Evolutionary conservation across 2,888 invertebrate genomes (phyloP).

Genomic region (Glyphotaelius pellucidus): DNA sequence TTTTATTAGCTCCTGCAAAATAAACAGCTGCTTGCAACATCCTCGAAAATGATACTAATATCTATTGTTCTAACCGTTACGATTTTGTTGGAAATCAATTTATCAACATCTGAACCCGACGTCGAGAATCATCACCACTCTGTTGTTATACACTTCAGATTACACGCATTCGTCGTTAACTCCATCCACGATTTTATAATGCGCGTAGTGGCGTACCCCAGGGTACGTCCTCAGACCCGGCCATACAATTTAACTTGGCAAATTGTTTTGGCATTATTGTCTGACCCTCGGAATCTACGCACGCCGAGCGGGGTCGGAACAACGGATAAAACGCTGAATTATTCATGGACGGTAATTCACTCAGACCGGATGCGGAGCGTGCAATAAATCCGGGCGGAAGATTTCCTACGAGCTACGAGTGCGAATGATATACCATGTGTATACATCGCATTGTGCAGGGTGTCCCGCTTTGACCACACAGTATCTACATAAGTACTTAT

Average conservation of each 20-base stretch:
- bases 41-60: too few species aligned
- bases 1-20: too few species aligned
- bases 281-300: conserved; percentile 45
- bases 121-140: neutral
- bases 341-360: conserved; percentile 54
- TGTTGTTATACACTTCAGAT: neutral
- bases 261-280: conserved; percentile 59
- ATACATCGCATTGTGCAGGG: neutral
- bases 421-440: neutral
- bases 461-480: neutral
- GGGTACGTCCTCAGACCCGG: neutral
- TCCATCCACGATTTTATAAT: neutral
- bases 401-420: conserved; percentile 27
- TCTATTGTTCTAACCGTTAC: neutral
- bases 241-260: conserved; percentile 59
- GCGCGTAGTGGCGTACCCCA: neutral
- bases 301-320: conserved; percentile 23
- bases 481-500: neutral
- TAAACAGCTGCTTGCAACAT: too few species aligned
- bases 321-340: conserved; percentile 52
- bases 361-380: conserved; percentile 40
- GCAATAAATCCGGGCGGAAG: conserved; percentile 30
- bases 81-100: neutral
- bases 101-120: neutral
- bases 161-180: neutral